Evolutionary conservation across 2,888 invertebrate species (phyloP).

Genomic region (Rhamnusium bicolor): DNA sequence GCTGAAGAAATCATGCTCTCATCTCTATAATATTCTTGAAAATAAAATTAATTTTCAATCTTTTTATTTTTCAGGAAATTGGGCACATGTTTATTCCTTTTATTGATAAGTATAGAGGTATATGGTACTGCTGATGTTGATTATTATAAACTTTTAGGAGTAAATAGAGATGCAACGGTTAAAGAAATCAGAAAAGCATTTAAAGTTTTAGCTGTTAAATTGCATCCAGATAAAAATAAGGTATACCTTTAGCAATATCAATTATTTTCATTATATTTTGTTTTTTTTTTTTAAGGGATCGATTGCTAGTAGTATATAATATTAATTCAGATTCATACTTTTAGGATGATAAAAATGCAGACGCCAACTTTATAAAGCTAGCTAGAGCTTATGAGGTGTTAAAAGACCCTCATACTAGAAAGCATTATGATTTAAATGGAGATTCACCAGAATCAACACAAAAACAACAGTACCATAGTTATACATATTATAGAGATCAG

Average conservation of each 20-base stretch:
- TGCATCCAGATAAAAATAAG: constrained; percentile 82
- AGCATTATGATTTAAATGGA: constrained; percentile 86
- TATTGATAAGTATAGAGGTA: not conserved
- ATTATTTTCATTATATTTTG: too few species aligned
- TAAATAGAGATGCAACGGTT: constrained; percentile 77
- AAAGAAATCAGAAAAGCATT: constrained; percentile 82
- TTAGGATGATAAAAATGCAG: constrained; percentile 82
- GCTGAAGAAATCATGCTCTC: too few species aligned
- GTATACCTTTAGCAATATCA: too few species aligned
- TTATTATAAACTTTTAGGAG: constrained; percentile 70
- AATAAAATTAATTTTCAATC: too few species aligned
- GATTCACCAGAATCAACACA: constrained; percentile 75
- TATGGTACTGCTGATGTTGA: constrained; percentile 46
- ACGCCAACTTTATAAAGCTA: constrained; percentile 84
- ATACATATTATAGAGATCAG: constrained; percentile 84
- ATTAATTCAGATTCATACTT: constrained; percentile 39
- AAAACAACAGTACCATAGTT: constrained; percentile 82
- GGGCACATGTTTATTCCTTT: not conserved
- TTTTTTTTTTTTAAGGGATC: too few species aligned
- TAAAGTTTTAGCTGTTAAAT: constrained; percentile 79
- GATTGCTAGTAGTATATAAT: too few species aligned
- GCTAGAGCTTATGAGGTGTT: constrained; percentile 90
- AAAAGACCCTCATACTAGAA: constrained; percentile 85
- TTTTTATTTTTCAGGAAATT: constrained; percentile 14
- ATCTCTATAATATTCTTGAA: too few species aligned